These are phyloP conservation scores for Andrena trimmerana DNA, from an alignment of 2,888 invertebrate genomes.

Conservation along the genomic window DNA sequence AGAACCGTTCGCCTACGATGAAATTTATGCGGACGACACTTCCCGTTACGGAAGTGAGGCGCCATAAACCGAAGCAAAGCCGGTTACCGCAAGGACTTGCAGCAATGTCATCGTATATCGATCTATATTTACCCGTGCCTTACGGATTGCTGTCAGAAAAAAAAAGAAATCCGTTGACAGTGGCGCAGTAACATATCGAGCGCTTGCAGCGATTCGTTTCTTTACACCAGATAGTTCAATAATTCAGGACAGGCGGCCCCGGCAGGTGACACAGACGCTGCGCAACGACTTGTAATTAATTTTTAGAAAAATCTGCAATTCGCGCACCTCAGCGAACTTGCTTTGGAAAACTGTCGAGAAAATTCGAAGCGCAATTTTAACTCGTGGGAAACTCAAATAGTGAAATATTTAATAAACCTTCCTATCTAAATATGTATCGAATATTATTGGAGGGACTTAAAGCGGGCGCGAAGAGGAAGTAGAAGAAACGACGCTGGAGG, in stretches of 20 bases:
- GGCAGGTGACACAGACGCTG: too few species aligned
- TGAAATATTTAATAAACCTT: too few species aligned
- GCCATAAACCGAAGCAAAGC: slow-evolving; percentile 63
- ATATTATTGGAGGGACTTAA: neutral
- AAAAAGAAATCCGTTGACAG: neutral
- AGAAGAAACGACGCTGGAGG: neutral
- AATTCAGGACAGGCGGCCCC: neutral
- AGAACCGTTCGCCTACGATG: slow-evolving; percentile 56
- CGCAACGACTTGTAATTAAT: too few species aligned
- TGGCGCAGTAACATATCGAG: neutral
- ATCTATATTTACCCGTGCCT: slow-evolving; percentile 48
- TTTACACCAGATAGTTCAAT: neutral
- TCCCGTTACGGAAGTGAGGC: slow-evolving; percentile 67
- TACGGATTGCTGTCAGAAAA: slow-evolving; percentile 12
- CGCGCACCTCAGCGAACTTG: neutral
- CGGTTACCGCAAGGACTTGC: slow-evolving; percentile 51
- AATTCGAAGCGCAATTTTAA: too few species aligned
- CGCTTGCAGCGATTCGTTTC: neutral
- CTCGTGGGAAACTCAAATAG: too few species aligned
- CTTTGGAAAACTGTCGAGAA: too few species aligned
- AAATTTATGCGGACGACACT: slow-evolving; percentile 74
- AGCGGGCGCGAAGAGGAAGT: neutral
- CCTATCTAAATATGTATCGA: neutral
- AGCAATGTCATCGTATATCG: slow-evolving; percentile 52
- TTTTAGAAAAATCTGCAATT: too few species aligned